Evolutionary conservation across 1,140 invertebrate species (phyloP), one percentile per base, ranked within the genome.

Genomic region (Zaprionus capensis): DNA sequence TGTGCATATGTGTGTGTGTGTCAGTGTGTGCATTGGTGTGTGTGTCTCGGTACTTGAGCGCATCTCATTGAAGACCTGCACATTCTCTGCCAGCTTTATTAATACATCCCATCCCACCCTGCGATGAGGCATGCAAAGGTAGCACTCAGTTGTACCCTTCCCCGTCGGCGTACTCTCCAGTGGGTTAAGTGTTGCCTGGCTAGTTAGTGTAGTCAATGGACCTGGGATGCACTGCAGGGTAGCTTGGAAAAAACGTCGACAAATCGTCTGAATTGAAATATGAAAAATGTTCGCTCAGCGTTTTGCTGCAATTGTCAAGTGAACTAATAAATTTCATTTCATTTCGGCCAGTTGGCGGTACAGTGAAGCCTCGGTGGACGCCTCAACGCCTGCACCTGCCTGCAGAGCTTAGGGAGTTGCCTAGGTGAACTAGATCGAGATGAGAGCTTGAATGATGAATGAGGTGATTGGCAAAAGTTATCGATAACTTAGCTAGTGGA

Each of bases 241-340:
- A 57, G 49, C 31, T 66, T 56, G 20, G 28, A 67, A 67, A 63
- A 66, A 68, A 73, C n/a, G 36, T 73, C 57, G 71, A 76, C 73
- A 65, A 76, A 71, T 76, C 68, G 62, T 71, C 73, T 71, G 74
- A 72, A 76, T 73, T 56, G 69, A 58, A 76, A 76, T 72, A 86
- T 88, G 84, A 88, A 88, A 88, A 88, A 88, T 90, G 84, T 81
- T 81, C 85, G 78, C 84, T 81, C 84, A 81, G 81, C 85, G 64
- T 62, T 68, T 73, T 57, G 65, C 65, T 76, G 85, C 85, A 87
- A 83, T 88, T 88, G 84, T 88, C 84, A 88, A 88, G 78, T 84
- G 85, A 81, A 71, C 85, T 84, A 88, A 88, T 88, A 88, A 84
- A 88, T 88, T 88, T 78, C 71, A 77, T 88, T 88, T 78, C 71